These are phyloP conservation scores for Zosterops japonicus DNA, from an alignment of 2,113 vertebrate species.

Conservation along the genomic window DNA sequence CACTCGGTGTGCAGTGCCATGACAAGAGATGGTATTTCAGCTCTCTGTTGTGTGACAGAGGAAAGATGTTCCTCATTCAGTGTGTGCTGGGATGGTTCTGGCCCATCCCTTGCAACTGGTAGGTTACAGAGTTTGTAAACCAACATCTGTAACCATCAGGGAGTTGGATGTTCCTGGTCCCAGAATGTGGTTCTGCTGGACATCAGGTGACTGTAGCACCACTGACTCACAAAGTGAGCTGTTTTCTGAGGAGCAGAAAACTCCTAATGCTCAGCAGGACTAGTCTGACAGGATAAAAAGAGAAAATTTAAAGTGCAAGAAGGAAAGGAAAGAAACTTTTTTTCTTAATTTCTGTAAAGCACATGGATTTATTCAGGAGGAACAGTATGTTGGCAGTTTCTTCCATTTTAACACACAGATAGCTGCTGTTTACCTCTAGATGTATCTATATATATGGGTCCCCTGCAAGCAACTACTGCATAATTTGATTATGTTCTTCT, in stretches of 20 bases:
- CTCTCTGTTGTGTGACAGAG: neutral
- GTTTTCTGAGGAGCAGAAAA: neutral
- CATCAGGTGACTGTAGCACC: neutral
- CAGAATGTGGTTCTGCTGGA: neutral
- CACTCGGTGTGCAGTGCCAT: neutral
- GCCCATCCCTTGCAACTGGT: rapidly evolving
- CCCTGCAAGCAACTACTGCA: neutral
- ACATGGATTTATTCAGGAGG: neutral
- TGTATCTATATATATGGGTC: neutral
- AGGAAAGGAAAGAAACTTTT: neutral
- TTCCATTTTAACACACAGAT: neutral
- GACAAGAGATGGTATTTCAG: neutral
- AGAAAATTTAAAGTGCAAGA: neutral
- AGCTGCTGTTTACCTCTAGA: neutral
- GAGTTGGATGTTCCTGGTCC: neutral
- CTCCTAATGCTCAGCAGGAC: neutral
- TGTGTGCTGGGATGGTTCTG: neutral
- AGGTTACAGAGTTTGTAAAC: neutral
- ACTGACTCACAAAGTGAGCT: neutral
- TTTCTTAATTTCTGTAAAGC: neutral
- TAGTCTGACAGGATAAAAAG: neutral
- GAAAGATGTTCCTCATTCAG: neutral
- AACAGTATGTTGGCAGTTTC: neutral
- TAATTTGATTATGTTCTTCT: neutral
- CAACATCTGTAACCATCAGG: neutral